Evolutionary conservation across 2,113 vertebrate genomes (phyloP).

Genomic region (Perognathus longimembris): DNA sequence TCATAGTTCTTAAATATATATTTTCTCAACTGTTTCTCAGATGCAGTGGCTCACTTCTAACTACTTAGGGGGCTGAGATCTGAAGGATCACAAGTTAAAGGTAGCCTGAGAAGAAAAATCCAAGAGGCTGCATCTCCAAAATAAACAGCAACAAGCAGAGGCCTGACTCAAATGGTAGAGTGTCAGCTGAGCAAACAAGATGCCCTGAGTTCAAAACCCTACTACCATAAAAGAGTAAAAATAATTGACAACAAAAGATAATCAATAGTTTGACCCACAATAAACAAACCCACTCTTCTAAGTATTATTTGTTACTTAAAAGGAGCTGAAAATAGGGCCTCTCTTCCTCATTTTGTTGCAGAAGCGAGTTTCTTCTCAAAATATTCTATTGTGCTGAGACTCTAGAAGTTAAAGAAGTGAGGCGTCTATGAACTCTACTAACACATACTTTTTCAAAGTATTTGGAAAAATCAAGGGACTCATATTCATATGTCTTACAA

Average conservation of each 20-base stretch:
- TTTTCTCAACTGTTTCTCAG: constrained; percentile 11
- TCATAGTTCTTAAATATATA: constrained; percentile 20
- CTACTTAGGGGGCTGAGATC: no score
- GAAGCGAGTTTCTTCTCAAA: background rate
- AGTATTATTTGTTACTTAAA: background rate
- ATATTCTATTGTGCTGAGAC: background rate
- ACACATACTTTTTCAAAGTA: background rate
- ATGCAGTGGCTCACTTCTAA: no score
- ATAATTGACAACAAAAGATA: background rate
- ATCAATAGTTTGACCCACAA: background rate
- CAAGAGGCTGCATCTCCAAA: no score
- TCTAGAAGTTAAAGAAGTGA: constrained; percentile 42
- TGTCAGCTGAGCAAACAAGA: no score
- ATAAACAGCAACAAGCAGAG: no score
- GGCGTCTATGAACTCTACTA: background rate
- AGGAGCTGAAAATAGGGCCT: background rate
- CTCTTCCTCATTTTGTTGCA: constrained; percentile 22
- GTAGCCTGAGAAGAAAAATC: no score
- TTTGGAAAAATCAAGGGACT: background rate
- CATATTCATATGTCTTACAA: background rate
- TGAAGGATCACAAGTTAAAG: no score
- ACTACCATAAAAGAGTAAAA: background rate
- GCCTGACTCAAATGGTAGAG: no score
- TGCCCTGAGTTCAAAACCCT: no score
- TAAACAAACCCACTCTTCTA: background rate